phyloP scores from a whole-genome alignment of 2,113 vertebrate species.

The Festucalex cinctus region DNA sequence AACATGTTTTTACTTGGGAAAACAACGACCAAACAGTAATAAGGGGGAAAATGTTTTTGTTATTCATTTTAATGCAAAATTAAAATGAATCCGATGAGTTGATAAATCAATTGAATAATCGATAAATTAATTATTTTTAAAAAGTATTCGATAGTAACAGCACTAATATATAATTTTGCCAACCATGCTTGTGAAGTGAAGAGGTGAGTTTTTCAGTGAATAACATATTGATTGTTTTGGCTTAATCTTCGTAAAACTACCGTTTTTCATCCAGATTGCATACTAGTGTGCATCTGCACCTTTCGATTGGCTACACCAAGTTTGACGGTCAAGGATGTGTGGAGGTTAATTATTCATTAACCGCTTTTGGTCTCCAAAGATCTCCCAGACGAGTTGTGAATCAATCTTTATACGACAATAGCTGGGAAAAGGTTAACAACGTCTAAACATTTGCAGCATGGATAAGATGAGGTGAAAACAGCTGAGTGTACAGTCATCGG shows the following conservation, averaged over 20 bases:
- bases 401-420: background rate
- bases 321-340: background rate
- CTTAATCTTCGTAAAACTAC: background rate
- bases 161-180: too few species aligned
- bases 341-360: conserved; percentile 12
- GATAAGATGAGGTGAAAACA: background rate
- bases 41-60: too few species aligned
- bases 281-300: background rate
- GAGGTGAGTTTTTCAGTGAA: too few species aligned
- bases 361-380: background rate
- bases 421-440: background rate
- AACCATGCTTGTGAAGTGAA: too few species aligned
- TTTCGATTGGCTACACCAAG: background rate
- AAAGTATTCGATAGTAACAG: too few species aligned
- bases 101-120: too few species aligned
- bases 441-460: background rate
- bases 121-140: too few species aligned
- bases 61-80: too few species aligned
- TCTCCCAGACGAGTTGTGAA: background rate
- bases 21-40: too few species aligned
- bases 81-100: too few species aligned
- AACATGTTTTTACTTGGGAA: too few species aligned
- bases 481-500: conserved; percentile 22
- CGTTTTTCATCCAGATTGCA: background rate
- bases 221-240: background rate